Percentiles rank a stretch among this genome's conserved stretches.
phyloP scores from a whole-genome alignment of 2,888 invertebrate species.

The Macrosoma leucophasiata region DNA sequence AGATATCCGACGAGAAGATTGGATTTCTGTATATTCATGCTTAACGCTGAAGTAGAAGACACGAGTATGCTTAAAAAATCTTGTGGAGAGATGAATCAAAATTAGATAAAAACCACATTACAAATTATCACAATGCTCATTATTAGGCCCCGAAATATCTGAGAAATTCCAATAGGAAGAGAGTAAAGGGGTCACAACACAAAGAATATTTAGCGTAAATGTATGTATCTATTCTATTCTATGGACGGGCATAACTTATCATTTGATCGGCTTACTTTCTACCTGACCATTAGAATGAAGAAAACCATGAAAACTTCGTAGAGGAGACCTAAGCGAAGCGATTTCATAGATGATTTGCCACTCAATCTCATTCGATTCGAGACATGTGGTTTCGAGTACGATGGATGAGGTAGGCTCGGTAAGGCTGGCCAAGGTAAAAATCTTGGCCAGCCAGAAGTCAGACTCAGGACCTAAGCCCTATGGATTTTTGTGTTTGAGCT shows the following conservation, averaged over 20 bases:
- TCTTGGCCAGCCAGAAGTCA: conserved; percentile 30
- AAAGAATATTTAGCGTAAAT: conserved; percentile 4
- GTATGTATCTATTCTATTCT: no score
- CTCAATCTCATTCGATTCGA: conserved; percentile 10
- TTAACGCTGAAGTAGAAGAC: conserved; percentile 28
- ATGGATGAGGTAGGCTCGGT: conserved; percentile 25
- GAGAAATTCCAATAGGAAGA: conserved; percentile 1
- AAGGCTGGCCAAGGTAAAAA: conserved; percentile 28
- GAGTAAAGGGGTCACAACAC: conserved; percentile 22
- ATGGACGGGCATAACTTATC: no score
- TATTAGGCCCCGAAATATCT: conserved; percentile 20
- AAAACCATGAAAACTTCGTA: conserved; percentile 9
- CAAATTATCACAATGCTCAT: conserved; percentile 23
- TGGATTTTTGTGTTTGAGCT: conserved; percentile 29
- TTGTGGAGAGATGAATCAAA: no score
- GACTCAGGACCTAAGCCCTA: conserved; percentile 25
- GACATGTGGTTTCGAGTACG: conserved; percentile 26
- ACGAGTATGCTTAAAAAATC: conserved; percentile 18
- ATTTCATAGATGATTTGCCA: conserved; percentile 13
- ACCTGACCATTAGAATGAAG: conserved; percentile 3
- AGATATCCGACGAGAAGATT: conserved; percentile 27
- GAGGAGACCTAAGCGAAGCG: conserved; percentile 7
- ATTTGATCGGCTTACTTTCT: conserved; percentile 7
- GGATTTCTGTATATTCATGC: conserved; percentile 31
- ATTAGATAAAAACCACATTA: conserved; percentile 24